Evolutionary conservation across 2,113 vertebrate species (phyloP), one percentile per base, ranked within the genome.

Genomic region (Chionodraco myersi): DNA sequence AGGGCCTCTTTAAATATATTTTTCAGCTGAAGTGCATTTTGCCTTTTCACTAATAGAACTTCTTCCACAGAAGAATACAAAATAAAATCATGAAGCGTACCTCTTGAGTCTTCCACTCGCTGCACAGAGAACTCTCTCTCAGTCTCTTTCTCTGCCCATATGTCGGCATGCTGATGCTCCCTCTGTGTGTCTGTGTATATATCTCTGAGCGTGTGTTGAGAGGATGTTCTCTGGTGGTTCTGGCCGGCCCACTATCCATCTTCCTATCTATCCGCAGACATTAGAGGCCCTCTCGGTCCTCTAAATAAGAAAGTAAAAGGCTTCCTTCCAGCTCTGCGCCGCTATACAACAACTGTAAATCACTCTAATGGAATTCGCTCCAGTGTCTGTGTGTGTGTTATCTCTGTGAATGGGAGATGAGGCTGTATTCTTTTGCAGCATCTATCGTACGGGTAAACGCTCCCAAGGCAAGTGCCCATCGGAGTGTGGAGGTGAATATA

Each of bases 271-370:
- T 51, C 51, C 21, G 45, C 62, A 69, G 58, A 77, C 67, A 71
- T 64, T 53, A 56, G 49, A 72, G 12, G 26, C 64, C 61, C 10
- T 30, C 74, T 56, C 1, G 23, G 62, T 82, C 52, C 78, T 87
- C 51, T 61, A 80, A 85, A 89, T 83, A 79, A 85, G 74, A 73
- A 84, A 84, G 74, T 86, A 82, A 84, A 86, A 86, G 81, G 71
- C 70, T 86, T 81, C 74, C 67, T 61, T 83, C 80, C 16, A 65
- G 76, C 80, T 86, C 74, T 62, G 18, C 51, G 47, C n/a, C 9
- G 13, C 71, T 73, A 79, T 79, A 84, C 72, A 82, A 82, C 81
- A 84, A 84, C 81, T 82, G 84, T 86, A 90, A 83, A 84, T 86
- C 86, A 88, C 63, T 0, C 54, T 77, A 86, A 86, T 87, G 70